Conservation (phyloP, 1,140 invertebrate genomes). For the Carcinoscorpius rotundicauda region DNA sequence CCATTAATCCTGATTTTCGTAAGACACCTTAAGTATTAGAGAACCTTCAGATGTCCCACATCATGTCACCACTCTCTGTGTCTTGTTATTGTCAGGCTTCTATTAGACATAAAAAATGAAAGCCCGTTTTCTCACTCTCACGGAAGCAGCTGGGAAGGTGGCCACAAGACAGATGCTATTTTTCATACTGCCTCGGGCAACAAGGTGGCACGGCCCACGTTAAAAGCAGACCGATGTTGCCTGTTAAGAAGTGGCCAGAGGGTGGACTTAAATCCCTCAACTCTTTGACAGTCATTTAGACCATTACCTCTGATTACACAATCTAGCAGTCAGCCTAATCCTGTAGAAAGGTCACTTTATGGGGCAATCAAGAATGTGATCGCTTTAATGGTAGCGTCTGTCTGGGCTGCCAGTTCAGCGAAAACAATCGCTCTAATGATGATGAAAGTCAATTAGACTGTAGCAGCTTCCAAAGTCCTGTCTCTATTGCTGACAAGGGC, state of each 20-base stretch:
- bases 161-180: not conserved
- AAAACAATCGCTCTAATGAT: conserved; percentile 6
- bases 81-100: not conserved
- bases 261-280: not conserved
- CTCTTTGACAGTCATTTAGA: conserved; percentile 8
- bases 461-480: too few relatives aligned
- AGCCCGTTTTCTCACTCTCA: not conserved
- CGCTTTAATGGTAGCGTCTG: conserved; percentile 1
- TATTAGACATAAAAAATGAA: conserved; percentile 5
- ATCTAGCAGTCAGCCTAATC: not conserved
- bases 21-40: too few relatives aligned
- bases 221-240: conserved; percentile 3
- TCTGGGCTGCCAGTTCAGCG: conserved; percentile 1
- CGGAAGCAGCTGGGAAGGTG: not conserved
- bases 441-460: conserved; percentile 5
- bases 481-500: too few relatives aligned
- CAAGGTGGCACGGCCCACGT: not conserved
- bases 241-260: not conserved
- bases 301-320: conserved; percentile 6
- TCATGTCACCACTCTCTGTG: too few relatives aligned
- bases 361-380: conserved; percentile 3
- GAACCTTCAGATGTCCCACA: too few relatives aligned
- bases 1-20: too few relatives aligned
- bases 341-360: conserved; percentile 5
- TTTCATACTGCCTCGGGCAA: not conserved